A percentile compares a stretch with the other conserved stretches of the same genome.
These are phyloP conservation scores for Brachypodius melanocephalos DNA, from an alignment of 2,113 vertebrate genomes.

Conservation along the genomic window DNA sequence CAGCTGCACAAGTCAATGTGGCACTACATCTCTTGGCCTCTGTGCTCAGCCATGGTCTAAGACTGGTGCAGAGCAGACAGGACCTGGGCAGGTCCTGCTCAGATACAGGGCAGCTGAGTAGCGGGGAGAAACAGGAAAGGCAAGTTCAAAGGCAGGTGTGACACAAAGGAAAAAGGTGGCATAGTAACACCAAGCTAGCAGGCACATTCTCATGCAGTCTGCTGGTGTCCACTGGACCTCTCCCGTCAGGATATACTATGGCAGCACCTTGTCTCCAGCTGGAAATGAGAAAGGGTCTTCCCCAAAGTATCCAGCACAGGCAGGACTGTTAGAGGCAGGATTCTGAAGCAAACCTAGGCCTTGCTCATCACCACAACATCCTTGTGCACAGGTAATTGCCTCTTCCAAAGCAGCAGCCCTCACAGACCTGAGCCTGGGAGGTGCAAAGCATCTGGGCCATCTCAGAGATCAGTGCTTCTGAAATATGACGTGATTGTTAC, in stretches of 20 bases:
- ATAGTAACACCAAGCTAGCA: not conserved
- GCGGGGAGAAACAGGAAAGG: not conserved
- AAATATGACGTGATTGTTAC: not conserved
- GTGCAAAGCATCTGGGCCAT: not conserved
- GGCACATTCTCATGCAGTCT: not conserved
- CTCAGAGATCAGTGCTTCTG: not conserved
- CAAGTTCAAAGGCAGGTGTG: not conserved
- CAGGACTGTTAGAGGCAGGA: not conserved
- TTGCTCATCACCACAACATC: not conserved
- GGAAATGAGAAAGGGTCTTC: not conserved
- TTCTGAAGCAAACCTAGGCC: not conserved
- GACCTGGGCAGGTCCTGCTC: not conserved
- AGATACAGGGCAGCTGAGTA: not conserved
- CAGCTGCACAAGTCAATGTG: not conserved
- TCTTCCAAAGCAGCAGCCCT: not conserved
- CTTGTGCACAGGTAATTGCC: not conserved
- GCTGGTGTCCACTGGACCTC: accelerated
- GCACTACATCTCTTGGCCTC: not conserved
- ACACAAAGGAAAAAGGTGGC: not conserved
- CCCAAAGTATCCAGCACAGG: not conserved
- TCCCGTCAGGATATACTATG: not conserved
- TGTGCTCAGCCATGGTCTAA: accelerated
- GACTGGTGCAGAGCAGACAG: not conserved
- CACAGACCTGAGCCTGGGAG: not conserved
- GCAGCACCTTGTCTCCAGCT: not conserved